phyloP scores from a whole-genome alignment of 2,888 invertebrate species.

The Lissocephala sabroskyi region DNA sequence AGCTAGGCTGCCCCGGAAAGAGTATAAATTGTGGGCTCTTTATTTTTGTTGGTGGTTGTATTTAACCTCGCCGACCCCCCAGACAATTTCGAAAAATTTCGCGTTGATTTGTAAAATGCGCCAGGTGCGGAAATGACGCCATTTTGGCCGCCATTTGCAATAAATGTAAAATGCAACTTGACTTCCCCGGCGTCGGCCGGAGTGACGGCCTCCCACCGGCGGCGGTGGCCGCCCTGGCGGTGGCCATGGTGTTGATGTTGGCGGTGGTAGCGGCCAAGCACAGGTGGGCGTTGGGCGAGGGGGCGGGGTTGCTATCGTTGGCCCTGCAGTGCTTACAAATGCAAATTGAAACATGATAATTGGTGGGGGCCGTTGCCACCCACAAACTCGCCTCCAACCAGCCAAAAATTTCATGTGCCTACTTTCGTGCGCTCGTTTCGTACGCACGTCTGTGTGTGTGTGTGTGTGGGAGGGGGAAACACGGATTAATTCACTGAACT shows the following conservation, averaged over 20 bases:
- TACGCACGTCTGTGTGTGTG: constrained; percentile 9
- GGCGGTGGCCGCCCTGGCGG: too few relatives aligned
- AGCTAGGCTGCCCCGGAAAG: too few relatives aligned
- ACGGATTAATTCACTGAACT: constrained; percentile 47
- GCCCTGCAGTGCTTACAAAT: constrained; percentile 42
- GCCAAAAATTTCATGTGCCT: neutral
- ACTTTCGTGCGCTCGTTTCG: constrained; percentile 6
- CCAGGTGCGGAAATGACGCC: constrained; percentile 41
- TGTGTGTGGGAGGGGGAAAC: constrained; percentile 17
- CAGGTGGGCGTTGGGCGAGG: too few relatives aligned
- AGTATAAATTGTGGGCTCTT: too few relatives aligned
- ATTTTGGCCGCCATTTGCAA: constrained; percentile 37
- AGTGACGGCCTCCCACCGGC: constrained; percentile 8
- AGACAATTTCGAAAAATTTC: constrained; percentile 8
- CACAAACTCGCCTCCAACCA: neutral
- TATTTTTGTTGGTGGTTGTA: too few relatives aligned
- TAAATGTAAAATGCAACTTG: constrained; percentile 28
- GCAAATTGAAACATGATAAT: constrained; percentile 52
- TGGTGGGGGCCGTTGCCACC: constrained; percentile 17
- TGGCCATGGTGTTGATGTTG: too few relatives aligned
- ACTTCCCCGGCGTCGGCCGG: too few relatives aligned
- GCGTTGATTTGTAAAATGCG: constrained; percentile 41
- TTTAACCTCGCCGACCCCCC: too few relatives aligned
- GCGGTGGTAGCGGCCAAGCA: too few relatives aligned
- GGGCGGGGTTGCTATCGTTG: constrained; percentile 7